Conservation (phyloP, 1,140 invertebrate species). For the Wasmannia auropunctata region DNA sequence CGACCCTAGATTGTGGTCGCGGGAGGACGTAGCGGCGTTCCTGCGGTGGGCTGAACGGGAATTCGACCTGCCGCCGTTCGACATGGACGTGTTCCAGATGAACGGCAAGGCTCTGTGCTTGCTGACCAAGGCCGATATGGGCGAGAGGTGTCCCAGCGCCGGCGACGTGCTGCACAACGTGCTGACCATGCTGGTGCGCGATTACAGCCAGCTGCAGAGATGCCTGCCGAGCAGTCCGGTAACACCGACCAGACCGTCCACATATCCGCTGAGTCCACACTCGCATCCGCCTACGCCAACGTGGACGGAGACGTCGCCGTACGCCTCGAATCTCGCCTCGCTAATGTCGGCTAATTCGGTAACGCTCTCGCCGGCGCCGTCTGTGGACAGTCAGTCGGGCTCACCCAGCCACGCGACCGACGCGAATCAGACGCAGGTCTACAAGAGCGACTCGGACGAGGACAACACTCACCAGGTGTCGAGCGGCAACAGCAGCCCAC, state of each 20-base stretch:
- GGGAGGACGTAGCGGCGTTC: conserved; percentile 95
- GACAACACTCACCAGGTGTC: conserved; percentile 83
- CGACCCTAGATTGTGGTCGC: conserved; percentile 95
- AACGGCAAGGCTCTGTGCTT: conserved; percentile 98
- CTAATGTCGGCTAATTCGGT: conserved; percentile 92
- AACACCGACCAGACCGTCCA: conserved; percentile 93
- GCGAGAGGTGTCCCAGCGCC: conserved; percentile 95
- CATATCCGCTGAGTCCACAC: conserved; percentile 91
- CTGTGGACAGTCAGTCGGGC: conserved; percentile 94
- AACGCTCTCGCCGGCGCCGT: conserved; percentile 95
- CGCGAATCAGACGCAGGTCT: conserved; percentile 73
- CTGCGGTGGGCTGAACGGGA: conserved; percentile 96
- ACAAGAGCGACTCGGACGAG: conserved; percentile 84
- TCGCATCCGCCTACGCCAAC: conserved; percentile 92
- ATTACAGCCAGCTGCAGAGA: conserved; percentile 90
- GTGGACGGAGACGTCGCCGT: conserved; percentile 89
- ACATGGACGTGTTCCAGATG: conserved; percentile 98
- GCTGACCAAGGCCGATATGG: conserved; percentile 94
- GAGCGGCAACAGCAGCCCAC: conserved; percentile 85
- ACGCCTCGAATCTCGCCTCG: conserved; percentile 86
- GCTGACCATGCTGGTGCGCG: conserved; percentile 93
- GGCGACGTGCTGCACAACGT: conserved; percentile 98
- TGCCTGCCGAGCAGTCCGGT: conserved; percentile 93
- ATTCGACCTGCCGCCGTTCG: conserved; percentile 96
- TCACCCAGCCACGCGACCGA: conserved; percentile 91